These are phyloP conservation scores for Caenorhabditis drosophilae DNA, from an alignment of 2,888 invertebrate genomes.

Conservation along the genomic window DNA sequence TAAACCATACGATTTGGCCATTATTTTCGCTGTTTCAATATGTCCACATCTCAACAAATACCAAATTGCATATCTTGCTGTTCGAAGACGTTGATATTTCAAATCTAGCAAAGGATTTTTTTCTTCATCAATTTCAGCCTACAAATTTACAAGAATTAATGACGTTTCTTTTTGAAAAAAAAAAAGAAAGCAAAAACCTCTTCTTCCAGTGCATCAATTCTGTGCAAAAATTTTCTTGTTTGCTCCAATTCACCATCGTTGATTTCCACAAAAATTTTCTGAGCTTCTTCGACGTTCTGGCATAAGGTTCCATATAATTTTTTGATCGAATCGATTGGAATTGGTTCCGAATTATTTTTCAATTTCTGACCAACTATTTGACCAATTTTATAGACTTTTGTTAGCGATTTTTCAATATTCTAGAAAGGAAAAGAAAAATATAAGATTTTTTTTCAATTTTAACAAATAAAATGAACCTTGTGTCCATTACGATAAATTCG, in stretches of 20 bases:
- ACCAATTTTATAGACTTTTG: constrained; percentile 10
- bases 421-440: constrained; percentile 15
- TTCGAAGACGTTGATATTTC: constrained; percentile 1
- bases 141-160: too few relatives aligned
- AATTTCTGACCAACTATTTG: constrained; percentile 1
- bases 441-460: background rate
- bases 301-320: background rate
- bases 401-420: constrained; percentile 24
- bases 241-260: constrained; percentile 9
- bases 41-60: constrained; percentile 86
- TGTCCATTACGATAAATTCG: constrained; percentile 95
- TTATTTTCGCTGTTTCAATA: constrained; percentile 87
- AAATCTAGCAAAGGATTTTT: background rate
- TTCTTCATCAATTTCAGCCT: background rate
- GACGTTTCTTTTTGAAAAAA: too few relatives aligned
- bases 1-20: constrained; percentile 76
- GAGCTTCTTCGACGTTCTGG: constrained; percentile 12
- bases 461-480: constrained; percentile 75
- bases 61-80: constrained; percentile 86
- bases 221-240: constrained; percentile 7
- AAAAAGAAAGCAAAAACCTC: constrained; percentile 7
- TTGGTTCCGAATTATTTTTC: constrained; percentile 9
- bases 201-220: constrained; percentile 10
- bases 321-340: constrained; percentile 3
- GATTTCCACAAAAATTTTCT: background rate